Percentiles rank a stretch among this genome's conserved stretches.
These are phyloP conservation scores for Sphyrna mokarran DNA, from an alignment of 2,113 vertebrate species.

Conservation along the genomic window DNA sequence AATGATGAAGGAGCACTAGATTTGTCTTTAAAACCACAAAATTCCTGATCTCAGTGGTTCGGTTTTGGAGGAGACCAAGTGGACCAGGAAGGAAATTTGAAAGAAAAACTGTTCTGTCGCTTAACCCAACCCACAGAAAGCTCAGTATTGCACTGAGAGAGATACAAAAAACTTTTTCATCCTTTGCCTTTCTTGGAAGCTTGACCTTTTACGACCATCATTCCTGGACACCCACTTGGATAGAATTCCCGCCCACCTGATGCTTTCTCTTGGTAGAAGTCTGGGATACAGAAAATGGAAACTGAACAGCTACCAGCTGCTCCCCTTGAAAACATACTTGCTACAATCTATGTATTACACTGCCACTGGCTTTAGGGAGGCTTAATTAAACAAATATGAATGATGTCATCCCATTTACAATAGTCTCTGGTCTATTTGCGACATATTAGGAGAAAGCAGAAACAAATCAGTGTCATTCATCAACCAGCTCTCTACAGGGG, in stretches of 20 bases:
- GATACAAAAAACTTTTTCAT: background rate
- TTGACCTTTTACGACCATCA: background rate
- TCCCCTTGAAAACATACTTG: background rate
- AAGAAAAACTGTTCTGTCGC: background rate
- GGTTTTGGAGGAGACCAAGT: background rate
- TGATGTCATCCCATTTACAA: background rate
- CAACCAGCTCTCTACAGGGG: background rate
- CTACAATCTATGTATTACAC: background rate
- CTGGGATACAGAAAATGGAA: background rate
- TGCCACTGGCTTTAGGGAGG: background rate
- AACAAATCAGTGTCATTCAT: background rate
- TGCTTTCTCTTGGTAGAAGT: background rate
- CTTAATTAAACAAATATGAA: background rate
- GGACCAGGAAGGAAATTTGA: background rate
- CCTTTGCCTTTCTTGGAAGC: background rate
- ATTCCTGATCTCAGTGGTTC: background rate
- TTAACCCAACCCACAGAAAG: background rate
- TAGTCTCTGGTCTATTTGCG: no score
- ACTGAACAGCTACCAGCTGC: background rate
- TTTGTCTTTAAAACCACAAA: background rate
- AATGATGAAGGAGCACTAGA: background rate
- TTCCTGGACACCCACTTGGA: background rate
- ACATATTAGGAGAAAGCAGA: background rate
- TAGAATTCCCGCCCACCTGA: background rate
- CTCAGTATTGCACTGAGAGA: background rate